Evolutionary conservation across 1,140 invertebrate species (phyloP), one percentile per base, ranked within the genome.

Genomic region (Tyrophagus putrescentiae): DNA sequence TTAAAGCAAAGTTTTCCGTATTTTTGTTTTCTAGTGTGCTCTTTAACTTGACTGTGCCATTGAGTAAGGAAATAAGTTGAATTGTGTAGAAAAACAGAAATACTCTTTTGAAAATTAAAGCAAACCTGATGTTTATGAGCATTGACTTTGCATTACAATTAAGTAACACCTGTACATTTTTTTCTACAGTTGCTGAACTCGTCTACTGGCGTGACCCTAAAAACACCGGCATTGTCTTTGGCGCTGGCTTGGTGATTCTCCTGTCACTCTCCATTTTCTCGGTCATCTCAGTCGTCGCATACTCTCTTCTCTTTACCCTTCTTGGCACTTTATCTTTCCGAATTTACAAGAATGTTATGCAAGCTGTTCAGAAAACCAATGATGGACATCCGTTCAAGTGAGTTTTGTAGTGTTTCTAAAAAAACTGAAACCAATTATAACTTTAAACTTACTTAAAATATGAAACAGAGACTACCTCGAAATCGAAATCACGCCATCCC

Each of bases 361-460:
- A 91, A 70, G 90, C 91, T 65, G 82, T 98, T 64, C 91, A 97
- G 75, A 98, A 98, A 75, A 93, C 90, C 64, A 84, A 85, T 67
- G 91, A 95, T 70, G 89, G 88, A 71, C 90, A 98, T 75, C 92
- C 94, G 60, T 97, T 97, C 83, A 91, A 94, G 89, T 92, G 72
- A 82, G 80, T 77, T 32, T n/a, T 53, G 29, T 4, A 42, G 18
- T 42, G 1, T 42, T 42, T 42, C 1, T 54, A 3, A 52, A 27
- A 2, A n/a, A 54, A 34, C 39, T 54, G 6, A 32, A 53, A 36
- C 56, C 13, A 33, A 59, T 34, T 18, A 31, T 25, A 25, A 60
- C 16, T 28, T 44, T 60, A 45, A 42, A 4, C 3, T 54, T 3
- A 31, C 39, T 54, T 2, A 50, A 3, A 11, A 28, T 52, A 61